Conservation (phyloP, 2,888 invertebrate species). For the Xestia rhomboidea region DNA sequence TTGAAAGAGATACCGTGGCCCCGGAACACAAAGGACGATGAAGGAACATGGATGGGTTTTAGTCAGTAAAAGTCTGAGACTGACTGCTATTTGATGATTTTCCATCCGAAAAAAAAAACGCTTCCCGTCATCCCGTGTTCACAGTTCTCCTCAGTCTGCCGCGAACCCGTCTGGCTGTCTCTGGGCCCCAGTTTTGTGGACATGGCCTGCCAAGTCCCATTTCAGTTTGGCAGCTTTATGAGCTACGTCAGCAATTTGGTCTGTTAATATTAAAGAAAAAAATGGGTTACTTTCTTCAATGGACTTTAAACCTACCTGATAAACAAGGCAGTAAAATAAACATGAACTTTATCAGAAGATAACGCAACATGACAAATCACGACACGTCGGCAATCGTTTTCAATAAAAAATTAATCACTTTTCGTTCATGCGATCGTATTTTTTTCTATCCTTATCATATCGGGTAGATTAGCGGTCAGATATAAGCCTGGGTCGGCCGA, state of each 20-base stretch:
- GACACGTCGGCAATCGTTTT: conserved; percentile 3
- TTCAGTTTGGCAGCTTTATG: neutral
- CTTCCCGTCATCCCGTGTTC: too few species aligned
- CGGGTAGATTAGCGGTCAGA: conserved; percentile 39
- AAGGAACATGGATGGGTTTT: too few species aligned
- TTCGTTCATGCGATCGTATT: neutral
- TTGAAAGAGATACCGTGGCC: too few species aligned
- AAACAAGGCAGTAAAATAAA: conserved; percentile 3
- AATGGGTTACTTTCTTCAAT: neutral
- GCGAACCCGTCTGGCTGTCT: too few species aligned
- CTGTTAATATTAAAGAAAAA: neutral
- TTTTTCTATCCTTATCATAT: conserved; percentile 36
- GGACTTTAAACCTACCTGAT: conserved; percentile 21
- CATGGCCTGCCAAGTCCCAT: neutral
- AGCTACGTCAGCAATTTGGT: neutral
- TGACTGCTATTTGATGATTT: too few species aligned
- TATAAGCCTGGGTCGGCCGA: conserved; percentile 23
- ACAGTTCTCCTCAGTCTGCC: too few species aligned
- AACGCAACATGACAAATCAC: neutral
- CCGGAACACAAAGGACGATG: too few species aligned
- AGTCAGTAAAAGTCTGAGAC: too few species aligned
- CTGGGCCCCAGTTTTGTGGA: too few species aligned
- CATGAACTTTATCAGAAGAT: conserved; percentile 3
- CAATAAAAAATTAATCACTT: neutral
- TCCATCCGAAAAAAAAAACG: too few species aligned